phyloP scores from a whole-genome alignment of 2,797 vertebrate genomes.

The Sibirionetta formosa region DNA sequence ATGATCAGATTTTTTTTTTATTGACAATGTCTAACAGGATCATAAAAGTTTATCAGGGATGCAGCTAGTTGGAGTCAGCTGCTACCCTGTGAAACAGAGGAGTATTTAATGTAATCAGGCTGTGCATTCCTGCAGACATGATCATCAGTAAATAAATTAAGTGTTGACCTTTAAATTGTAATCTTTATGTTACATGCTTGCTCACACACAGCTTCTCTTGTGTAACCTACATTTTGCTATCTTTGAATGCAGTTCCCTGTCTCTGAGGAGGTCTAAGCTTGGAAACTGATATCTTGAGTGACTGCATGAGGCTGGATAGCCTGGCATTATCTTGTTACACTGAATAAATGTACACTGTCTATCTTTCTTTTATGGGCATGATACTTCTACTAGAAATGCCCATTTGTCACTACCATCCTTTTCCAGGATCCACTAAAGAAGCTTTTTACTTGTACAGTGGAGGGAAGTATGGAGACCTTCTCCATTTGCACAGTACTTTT shows the following conservation, averaged over 20 bases:
- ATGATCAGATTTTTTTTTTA: neutral
- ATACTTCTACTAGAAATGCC: neutral
- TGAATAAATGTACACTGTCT: neutral
- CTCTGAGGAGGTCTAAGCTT: slow-evolving; percentile 33
- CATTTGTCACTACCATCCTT: neutral
- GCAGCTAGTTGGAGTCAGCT: neutral
- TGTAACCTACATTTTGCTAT: neutral
- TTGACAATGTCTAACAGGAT: neutral
- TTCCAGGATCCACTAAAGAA: neutral
- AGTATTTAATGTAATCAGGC: slow-evolving; percentile 13
- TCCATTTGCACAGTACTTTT: neutral
- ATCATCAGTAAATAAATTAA: slow-evolving; percentile 52
- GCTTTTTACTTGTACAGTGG: neutral
- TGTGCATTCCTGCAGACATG: neutral
- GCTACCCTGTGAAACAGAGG: neutral
- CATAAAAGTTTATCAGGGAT: neutral
- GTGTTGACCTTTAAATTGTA: slow-evolving; percentile 32
- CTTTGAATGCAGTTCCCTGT: neutral
- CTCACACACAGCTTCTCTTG: neutral
- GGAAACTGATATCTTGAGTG: slow-evolving; percentile 31
- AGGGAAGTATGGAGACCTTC: neutral
- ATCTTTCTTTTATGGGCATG: neutral
- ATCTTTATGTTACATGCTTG: neutral
- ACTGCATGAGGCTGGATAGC: neutral
- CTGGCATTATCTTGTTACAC: slow-evolving; percentile 9